Base-by-base conservation (phyloP, 2,888 invertebrate genomes). In the Agonum fuliginosum region DNA sequence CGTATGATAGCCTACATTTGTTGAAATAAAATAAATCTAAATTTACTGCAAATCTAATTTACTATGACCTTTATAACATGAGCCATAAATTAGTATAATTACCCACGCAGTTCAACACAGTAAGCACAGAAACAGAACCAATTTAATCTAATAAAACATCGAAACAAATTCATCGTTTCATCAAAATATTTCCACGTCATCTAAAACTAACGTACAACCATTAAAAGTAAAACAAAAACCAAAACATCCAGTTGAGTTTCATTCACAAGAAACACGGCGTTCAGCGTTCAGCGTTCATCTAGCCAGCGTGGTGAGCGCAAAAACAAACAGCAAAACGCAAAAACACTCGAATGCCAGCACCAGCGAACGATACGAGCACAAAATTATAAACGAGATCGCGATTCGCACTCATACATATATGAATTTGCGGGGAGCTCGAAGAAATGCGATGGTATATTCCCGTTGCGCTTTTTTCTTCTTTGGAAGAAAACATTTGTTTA, bases 101-200 rank as follows among this genome's bases (percentile, higher is more conserved):
- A 22, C 24, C 24, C 12, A 22, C 24, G 4, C 24, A 54, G 22
- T 24, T 54, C 10, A 48, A 20, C 48, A 54, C 22, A 24, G 12
- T 8, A 54, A 54, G 10, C 54, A 22, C n/a, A 12, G 24, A n/a
- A 5, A 43, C 5, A 14, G 12, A 54, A 54, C 22, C 54, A 24
- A 54, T 54, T 24, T 22, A 54, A 54, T 54, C 30, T 17, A 27
- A 30, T 12, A 62, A 62, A 62, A 54, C 54, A 14, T 30, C 12
- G 37, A 65, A 34, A 41, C 37, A 67, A 67, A 41, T 67, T 67
- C 43, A 67, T 22, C 67, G 70, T 70, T 70, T 46, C 70, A 70
- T 70, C 70, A 70, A 70, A 70, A 70, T 70, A 46, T 14, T 70
- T 70, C 43, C 70, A 70, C 70, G 70, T 70, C 69, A 43, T 14